Percentiles rank a stretch among this genome's conserved stretches.
Conservation (phyloP, 2,797 vertebrate genomes). For the Coregonus sp. region DNA sequence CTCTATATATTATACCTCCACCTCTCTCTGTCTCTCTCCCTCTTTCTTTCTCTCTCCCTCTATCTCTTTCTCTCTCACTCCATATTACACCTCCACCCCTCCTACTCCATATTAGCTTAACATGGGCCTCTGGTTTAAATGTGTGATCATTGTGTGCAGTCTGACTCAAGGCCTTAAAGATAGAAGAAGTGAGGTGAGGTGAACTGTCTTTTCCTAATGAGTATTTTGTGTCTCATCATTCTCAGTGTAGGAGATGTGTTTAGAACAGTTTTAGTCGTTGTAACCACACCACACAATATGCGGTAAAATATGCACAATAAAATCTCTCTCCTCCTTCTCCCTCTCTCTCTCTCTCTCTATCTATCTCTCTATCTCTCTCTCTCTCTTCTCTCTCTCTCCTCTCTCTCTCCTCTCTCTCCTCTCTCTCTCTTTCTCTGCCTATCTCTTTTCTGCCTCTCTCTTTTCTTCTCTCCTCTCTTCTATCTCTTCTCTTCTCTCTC, state of each 20-base stretch:
- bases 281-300: no score
- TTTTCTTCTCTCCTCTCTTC: no score
- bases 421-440: slow-evolving; percentile 1
- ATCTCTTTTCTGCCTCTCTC: neutral
- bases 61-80: no score
- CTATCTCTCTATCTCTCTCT: neutral
- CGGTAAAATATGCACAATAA: no score
- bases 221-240: neutral
- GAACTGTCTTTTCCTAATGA: neutral
- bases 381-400: neutral
- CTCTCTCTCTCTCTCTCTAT: neutral
- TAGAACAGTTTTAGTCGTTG: neutral
- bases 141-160: neutral
- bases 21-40: neutral
- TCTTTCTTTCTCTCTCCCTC: no score
- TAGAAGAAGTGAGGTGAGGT: neutral
- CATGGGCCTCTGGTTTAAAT: neutral
- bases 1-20: neutral
- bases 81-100: neutral
- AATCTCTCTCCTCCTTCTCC: no score
- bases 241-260: neutral
- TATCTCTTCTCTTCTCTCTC: no score
- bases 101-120: neutral
- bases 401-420: slow-evolving; percentile 4
- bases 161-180: neutral